Evolutionary conservation across 2,113 vertebrate genomes (phyloP), one percentile per base, ranked within the genome.

Genomic region (Pachypanchax playfairii): DNA sequence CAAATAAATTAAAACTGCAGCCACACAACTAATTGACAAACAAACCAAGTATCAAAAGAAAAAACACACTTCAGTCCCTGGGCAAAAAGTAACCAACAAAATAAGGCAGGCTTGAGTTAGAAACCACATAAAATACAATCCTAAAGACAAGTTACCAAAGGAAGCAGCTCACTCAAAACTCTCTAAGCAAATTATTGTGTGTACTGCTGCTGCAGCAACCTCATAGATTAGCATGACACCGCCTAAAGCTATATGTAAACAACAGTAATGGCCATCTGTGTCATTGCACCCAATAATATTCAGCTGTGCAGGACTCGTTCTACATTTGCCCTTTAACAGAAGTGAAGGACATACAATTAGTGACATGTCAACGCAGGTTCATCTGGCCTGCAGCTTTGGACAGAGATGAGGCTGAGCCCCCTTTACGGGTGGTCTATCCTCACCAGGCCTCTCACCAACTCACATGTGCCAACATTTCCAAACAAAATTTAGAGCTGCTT

Each of bases 11-110:
- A 31, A 79, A 87, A 29, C 65, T 60, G 21, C 42, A 52, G 31
- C 67, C 70, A 57, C 78, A 77, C 60, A 33, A 66, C 70, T 65
- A 72, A 85, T 59, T 84, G 29, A 72, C 71, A 84, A 82, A 58
- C 68, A 77, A 80, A 83, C 71, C 76, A 66, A 81, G 62, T 65
- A 7, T 51, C 70, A 52, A 58, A 52, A 33, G 33, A 59, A 52
- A 57, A 53, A 18, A 43, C 26, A 53, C 21, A 70, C 50, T 66
- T 49, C 18, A 63, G 15, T 73, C 71, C 54, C 59, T 66, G 20
- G 42, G 52, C 50, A 54, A 79, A 72, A 80, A 69, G 52, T 31
- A 73, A 50, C 41, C 38, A 68, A 70, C 46, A 57, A 62, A 81
- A 74, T 56, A 57, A 75, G 78, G 48, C 47, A 50, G 5, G 8